A percentile compares a stretch with the other conserved stretches of the same genome.
These are phyloP conservation scores for Melieria omissa DNA, from an alignment of 2,888 invertebrate genomes.

Conservation along the genomic window DNA sequence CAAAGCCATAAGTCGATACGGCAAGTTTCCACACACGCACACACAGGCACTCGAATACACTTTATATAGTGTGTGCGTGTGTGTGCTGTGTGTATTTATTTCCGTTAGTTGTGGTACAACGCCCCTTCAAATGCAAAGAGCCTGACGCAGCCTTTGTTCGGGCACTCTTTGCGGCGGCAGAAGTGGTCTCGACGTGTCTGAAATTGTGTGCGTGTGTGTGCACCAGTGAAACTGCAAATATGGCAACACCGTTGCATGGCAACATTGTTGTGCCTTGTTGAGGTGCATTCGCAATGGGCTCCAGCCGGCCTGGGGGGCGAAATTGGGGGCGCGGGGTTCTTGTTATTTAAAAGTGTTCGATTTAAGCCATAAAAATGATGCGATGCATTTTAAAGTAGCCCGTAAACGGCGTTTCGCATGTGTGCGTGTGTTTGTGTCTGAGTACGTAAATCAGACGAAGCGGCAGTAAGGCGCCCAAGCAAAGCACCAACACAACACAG, in stretches of 20 bases:
- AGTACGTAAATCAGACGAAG: not conserved
- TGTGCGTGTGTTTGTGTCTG: not conserved
- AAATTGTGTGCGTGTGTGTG: slow-evolving; percentile 28
- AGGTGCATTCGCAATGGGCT: too few relatives aligned
- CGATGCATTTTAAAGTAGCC: slow-evolving; percentile 40
- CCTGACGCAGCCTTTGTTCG: too few relatives aligned
- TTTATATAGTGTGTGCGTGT: too few relatives aligned
- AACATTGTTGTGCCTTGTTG: slow-evolving; percentile 30
- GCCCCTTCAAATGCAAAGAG: too few relatives aligned
- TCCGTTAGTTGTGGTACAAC: too few relatives aligned
- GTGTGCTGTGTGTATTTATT: too few relatives aligned
- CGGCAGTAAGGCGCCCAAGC: too few relatives aligned
- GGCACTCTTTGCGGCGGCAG: not conserved
- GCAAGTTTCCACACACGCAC: too few relatives aligned
- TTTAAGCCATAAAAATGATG: slow-evolving; percentile 47
- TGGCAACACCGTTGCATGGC: not conserved
- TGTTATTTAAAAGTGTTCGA: slow-evolving; percentile 37
- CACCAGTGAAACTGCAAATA: not conserved
- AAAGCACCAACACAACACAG: too few relatives aligned
- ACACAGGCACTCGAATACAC: too few relatives aligned
- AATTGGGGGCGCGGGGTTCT: not conserved
- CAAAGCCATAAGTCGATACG: too few relatives aligned
- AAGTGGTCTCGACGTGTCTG: slow-evolving; percentile 15
- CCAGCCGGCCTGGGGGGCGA: too few relatives aligned
- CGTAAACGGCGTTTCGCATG: not conserved